Evolutionary conservation across 2,113 vertebrate species (phyloP).

Genomic region (Hippocampus comes): DNA sequence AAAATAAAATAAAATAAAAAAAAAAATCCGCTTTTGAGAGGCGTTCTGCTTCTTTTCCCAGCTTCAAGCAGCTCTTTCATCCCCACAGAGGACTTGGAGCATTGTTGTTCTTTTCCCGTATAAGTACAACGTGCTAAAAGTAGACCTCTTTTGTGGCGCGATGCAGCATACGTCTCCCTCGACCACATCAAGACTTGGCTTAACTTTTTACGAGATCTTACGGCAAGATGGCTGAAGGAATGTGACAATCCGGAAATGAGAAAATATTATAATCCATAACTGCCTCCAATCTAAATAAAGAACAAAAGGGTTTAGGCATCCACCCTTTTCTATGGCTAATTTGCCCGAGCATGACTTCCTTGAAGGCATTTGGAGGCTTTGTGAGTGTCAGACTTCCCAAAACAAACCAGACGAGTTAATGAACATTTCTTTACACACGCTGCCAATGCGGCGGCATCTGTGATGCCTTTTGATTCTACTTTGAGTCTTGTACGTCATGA

Average conservation of each 20-base stretch:
- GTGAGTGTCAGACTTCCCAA: conserved; percentile 4
- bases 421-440: conserved; percentile 36
- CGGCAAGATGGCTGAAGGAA: conserved; percentile 7
- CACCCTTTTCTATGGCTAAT: not conserved
- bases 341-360: conserved; percentile 20
- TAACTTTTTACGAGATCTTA: conserved; percentile 24
- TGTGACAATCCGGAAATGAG: not conserved
- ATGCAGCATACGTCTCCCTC: not conserved
- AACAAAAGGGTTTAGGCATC: conserved; percentile 27
- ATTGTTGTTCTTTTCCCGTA: conserved; percentile 7
- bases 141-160: not conserved
- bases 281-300: conserved; percentile 25
- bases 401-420: conserved; percentile 29
- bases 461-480: conserved; percentile 20
- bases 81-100: not conserved
- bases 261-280: conserved; percentile 14
- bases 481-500: not conserved
- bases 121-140: conserved; percentile 21
- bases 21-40: not conserved
- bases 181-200: conserved; percentile 12
- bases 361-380: conserved; percentile 8
- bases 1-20: not conserved
- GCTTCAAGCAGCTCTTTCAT: not conserved
- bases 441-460: conserved; percentile 22
- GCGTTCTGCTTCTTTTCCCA: not conserved